Conservation (phyloP, 2,113 vertebrate genomes). For the Origma solitaria region DNA sequence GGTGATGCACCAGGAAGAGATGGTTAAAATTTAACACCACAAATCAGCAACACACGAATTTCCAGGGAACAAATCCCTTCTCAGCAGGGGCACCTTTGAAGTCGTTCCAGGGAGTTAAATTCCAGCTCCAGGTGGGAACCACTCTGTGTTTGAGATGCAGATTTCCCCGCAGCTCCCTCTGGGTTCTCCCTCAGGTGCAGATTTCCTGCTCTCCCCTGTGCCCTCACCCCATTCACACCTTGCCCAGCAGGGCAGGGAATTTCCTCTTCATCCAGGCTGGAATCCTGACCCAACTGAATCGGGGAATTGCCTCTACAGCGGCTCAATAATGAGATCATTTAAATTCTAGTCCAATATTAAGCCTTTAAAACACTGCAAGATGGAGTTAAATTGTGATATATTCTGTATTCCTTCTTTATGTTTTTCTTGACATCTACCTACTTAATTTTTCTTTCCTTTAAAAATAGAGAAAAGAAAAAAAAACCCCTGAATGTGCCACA, state of each 20-base stretch:
- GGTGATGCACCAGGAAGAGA: not conserved
- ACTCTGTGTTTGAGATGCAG: not conserved
- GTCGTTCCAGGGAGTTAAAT: rapidly evolving
- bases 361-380: not conserved
- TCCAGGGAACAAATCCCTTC: not conserved
- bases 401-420: not conserved
- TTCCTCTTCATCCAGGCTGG: not conserved
- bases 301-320: not conserved
- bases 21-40: not conserved
- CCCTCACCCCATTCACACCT: not conserved
- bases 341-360: not conserved
- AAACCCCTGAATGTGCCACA: not conserved
- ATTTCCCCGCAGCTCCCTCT: not conserved
- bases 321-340: not conserved
- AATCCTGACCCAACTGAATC: not conserved
- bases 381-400: not conserved
- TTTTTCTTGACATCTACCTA: not conserved
- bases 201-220: not conserved
- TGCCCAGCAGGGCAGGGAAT: not conserved
- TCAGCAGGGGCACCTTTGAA: not conserved
- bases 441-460: not conserved
- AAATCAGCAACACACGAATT: not conserved
- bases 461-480: not conserved
- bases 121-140: not conserved
- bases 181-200: not conserved